Base-by-base conservation (phyloP, 2,113 vertebrate genomes). In the Cyprinodon tularosa region DNA sequence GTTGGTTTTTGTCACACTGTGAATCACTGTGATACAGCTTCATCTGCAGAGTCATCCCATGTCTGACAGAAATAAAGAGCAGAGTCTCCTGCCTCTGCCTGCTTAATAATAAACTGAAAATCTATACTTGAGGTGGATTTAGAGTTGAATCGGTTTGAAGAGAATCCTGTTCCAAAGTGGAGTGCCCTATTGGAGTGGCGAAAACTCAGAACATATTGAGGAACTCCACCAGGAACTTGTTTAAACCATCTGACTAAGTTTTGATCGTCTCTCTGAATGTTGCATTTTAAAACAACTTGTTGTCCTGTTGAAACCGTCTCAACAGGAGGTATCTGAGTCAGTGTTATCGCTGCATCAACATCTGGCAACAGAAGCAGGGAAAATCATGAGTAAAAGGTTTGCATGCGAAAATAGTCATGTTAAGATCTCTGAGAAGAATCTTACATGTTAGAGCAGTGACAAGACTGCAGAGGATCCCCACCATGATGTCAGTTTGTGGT, bases 401-500 rank as follows among this genome's bases (percentile, higher is more conserved):
- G 60, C 14, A 14, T 29, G 12, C 40, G 3, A 57, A n/a, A 39
- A 39, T 0, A 29, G 20, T 8, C n/a, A 61, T 44, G 14, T 29
- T 15, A 36, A 42, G 44, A 12, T 10, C 12, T 39, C 38, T 14
- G 68, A 60, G 20, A 22, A 42, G 22, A 60, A 45, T 42, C 59
- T 72, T 63, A 48, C 70, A 63, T 37, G 60, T 82, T 42, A 92
- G 36, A 84, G 82, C 84, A 86, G 85, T 66, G 68, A 88, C 74
- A 64, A 91, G 85, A 86, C 84, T 69, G 77, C 82, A 88, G 73
- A 92, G 71, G 0, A 45, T 85, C 71, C 44, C 67, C 88, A 91
- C 80, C 89, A 91, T 90, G 81, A 74, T 91, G 86, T 71, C 86
- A 88, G 71, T 73, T 81, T 79, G 83, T 57, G 50, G 8, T n/a